Conservation (phyloP, 2,888 invertebrate genomes). For the Stramonita haemastoma region DNA sequence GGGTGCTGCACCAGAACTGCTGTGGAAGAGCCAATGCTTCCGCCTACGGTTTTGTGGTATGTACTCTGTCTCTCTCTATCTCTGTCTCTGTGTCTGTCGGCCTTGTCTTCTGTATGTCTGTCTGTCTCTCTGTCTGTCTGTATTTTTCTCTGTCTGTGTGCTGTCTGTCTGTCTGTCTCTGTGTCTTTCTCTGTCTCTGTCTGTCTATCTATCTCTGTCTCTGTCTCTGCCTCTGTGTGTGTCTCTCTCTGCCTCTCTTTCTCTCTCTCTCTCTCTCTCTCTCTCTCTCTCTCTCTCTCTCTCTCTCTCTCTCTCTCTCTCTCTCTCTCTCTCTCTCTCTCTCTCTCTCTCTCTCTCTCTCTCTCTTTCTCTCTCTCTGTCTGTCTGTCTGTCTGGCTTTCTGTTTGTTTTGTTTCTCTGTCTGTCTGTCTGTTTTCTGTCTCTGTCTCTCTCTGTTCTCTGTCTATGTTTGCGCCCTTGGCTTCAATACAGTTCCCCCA, state of each 20-base stretch:
- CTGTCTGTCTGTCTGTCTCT: neutral
- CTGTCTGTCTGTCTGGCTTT: too few species aligned
- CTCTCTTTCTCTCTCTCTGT: too few species aligned
- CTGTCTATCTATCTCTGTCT: neutral
- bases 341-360: too few species aligned
- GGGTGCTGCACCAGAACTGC: constrained; percentile 35
- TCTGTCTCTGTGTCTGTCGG: neutral
- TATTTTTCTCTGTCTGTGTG: constrained; percentile 6
- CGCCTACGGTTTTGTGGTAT: constrained; percentile 1
- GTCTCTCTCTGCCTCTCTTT: neutral
- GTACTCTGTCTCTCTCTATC: neutral
- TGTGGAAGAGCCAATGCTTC: constrained; percentile 28
- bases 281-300: neutral
- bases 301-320: too few species aligned
- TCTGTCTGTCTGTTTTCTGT: too few species aligned
- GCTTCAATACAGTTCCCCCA: too few species aligned
- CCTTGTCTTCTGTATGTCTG: neutral
- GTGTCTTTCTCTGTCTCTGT: neutral
- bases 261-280: neutral
- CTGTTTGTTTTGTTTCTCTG: too few species aligned
- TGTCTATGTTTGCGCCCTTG: too few species aligned
- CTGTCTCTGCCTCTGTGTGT: neutral
- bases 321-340: neutral
- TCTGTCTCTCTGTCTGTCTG: neutral
- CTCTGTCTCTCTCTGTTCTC: too few species aligned